Evolutionary conservation across 2,888 invertebrate genomes (phyloP), one percentile per base, ranked within the genome.

Genomic region (Zygothrica quintamaculata): DNA sequence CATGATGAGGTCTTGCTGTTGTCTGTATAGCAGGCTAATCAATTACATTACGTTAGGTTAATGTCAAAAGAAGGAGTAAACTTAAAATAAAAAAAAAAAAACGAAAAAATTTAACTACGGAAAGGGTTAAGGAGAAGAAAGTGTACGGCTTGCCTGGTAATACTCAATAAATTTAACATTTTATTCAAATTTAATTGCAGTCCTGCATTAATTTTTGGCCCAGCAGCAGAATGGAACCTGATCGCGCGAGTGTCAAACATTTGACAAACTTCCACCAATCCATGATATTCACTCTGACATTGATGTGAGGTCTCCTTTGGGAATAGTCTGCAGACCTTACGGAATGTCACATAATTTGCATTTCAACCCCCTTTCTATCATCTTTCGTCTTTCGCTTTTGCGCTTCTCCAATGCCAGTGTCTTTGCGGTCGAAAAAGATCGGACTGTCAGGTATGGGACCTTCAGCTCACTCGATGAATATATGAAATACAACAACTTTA

Each of bases 101-200:
- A n/a, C 2, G 29, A 29, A 5, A 22, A 3, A 22, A 22, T 22
- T 22, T 9, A 39, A 16, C 8, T n/a, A 11, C 16, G n/a, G n/a
- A n/a, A n/a, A n/a, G 13, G 13, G 31, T 8, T 7, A 29, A 29
- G 46, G 44, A 37, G 48, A 48, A 16, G 40, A 59, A 48, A 16
- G 57, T 55, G 42, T 47, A 37, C 46, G 34, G 48, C 34, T 51
- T 58, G 43, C 58, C 58, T 50, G 33, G 29, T 43, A 48, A 52
- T 48, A 47, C 57, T 44, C 58, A 59, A 70, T 80, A 80, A 80
- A 64, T 67, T 75, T 60, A n/a, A 42, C 57, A 77, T 81, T 84
- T 84, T 84, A 80, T 80, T 81, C 75, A 80, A 84, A 80, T 80
- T 84, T 73, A 80, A 80, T 80, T 80, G 73, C 81, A 57, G 59